Percentiles rank a stretch among this genome's conserved stretches.
These are phyloP conservation scores for Rostratula benghalensis DNA, from an alignment of 2,113 vertebrate species.

Conservation along the genomic window DNA sequence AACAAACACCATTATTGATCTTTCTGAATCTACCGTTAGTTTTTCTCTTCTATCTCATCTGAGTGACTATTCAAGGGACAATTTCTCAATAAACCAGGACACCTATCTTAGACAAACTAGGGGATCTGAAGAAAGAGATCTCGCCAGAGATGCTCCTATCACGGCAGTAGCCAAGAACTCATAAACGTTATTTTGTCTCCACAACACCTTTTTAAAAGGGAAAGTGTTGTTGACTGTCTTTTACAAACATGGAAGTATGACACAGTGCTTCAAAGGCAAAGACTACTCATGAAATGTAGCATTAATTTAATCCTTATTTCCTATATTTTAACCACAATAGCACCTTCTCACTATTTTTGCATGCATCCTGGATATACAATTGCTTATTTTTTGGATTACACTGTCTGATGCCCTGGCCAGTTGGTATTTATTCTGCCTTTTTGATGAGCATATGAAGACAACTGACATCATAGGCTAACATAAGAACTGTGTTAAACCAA, in stretches of 20 bases:
- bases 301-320: background rate
- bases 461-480: background rate
- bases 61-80: conserved; percentile 2
- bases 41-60: conserved; percentile 45
- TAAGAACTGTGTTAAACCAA: background rate
- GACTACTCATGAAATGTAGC: background rate
- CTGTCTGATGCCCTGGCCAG: background rate
- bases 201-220: background rate
- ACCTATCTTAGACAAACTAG: conserved; percentile 15
- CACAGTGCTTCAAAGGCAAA: background rate
- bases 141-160: background rate
- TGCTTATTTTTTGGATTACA: background rate
- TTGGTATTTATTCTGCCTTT: background rate
- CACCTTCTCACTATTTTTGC: background rate
- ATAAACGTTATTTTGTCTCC: background rate
- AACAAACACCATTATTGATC: conserved; percentile 62
- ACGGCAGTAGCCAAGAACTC: conserved; percentile 10
- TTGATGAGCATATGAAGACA: background rate
- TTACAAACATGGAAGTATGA: conserved; percentile 20
- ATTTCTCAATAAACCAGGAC: conserved; percentile 42
- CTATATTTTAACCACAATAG: background rate
- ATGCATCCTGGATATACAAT: background rate
- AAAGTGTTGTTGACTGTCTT: background rate
- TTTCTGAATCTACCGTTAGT: conserved; percentile 28
- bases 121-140: background rate